These are phyloP conservation scores for Brachyhypopomus gauderio DNA, from an alignment of 2,113 vertebrate species.

Conservation along the genomic window DNA sequence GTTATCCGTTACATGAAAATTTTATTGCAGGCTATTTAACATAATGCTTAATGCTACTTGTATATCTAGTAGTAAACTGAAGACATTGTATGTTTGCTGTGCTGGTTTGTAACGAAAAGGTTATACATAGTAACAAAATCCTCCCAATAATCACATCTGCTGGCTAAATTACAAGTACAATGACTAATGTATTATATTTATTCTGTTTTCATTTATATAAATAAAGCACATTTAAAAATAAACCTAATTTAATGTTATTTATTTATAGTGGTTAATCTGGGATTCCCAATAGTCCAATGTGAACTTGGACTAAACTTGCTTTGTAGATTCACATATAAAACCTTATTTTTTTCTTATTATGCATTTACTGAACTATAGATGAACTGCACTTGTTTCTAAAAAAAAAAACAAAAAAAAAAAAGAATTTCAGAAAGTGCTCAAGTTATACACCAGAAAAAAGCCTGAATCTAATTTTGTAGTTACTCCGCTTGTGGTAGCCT, in stretches of 20 bases:
- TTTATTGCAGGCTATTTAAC: neutral
- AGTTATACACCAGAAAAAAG: neutral
- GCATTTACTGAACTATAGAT: neutral
- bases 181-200: conserved; percentile 44
- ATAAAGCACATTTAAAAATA: too few relatives aligned
- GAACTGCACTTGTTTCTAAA: too few relatives aligned
- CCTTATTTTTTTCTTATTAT: neutral
- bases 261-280: neutral
- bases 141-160: conserved; percentile 70
- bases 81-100: neutral
- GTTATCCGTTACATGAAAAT: neutral
- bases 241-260: too few relatives aligned
- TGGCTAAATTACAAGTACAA: conserved; percentile 64
- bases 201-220: neutral
- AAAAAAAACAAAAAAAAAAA: too few relatives aligned
- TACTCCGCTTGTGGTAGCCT: neutral
- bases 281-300: neutral
- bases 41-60: neutral
- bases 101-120: neutral
- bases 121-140: conserved; percentile 58
- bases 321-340: neutral
- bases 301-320: neutral
- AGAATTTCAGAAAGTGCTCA: too few relatives aligned
- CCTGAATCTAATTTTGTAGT: neutral
- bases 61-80: neutral